phyloP scores from a whole-genome alignment of 2,888 invertebrate species.

The Ophion ellenae region DNA sequence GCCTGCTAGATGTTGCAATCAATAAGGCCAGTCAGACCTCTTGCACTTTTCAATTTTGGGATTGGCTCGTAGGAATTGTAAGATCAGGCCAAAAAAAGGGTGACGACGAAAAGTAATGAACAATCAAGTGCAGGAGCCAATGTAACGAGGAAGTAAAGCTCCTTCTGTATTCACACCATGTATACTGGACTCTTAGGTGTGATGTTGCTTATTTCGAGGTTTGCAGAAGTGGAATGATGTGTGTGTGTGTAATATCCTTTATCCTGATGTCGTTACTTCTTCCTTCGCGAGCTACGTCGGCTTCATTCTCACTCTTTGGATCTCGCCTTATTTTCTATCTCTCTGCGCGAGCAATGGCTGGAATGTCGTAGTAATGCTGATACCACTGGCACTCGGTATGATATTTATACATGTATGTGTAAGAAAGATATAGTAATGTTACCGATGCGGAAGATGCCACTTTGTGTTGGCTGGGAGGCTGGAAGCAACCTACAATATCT shows the following conservation, averaged over 20 bases:
- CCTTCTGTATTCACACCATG: conserved; percentile 24
- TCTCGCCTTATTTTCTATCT: conserved; percentile 56
- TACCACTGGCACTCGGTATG: conserved; percentile 31
- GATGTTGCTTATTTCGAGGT: conserved; percentile 67
- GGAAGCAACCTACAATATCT: conserved; percentile 39
- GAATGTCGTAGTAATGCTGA: conserved; percentile 50
- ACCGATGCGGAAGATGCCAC: conserved; percentile 67
- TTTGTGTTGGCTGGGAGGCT: conserved; percentile 48
- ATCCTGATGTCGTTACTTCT: conserved; percentile 65
- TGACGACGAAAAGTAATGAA: background rate
- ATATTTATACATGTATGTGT: conserved; percentile 13
- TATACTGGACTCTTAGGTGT: conserved; percentile 56
- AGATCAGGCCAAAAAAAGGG: background rate
- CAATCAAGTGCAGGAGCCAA: background rate
- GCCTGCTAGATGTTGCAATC: background rate
- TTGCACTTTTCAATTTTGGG: background rate
- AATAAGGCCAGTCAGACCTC: background rate
- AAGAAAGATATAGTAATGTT: conserved; percentile 61
- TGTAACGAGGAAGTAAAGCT: conserved; percentile 37
- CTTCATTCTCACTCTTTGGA: conserved; percentile 46
- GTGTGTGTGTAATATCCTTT: conserved; percentile 5
- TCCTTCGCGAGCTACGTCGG: conserved; percentile 22
- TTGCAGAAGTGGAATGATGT: conserved; percentile 11
- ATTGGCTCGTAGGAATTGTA: background rate
- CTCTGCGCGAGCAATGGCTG: conserved; percentile 17